Evolutionary conservation across 2,113 vertebrate genomes (phyloP).

Genomic region (Cromileptes altivelis): DNA sequence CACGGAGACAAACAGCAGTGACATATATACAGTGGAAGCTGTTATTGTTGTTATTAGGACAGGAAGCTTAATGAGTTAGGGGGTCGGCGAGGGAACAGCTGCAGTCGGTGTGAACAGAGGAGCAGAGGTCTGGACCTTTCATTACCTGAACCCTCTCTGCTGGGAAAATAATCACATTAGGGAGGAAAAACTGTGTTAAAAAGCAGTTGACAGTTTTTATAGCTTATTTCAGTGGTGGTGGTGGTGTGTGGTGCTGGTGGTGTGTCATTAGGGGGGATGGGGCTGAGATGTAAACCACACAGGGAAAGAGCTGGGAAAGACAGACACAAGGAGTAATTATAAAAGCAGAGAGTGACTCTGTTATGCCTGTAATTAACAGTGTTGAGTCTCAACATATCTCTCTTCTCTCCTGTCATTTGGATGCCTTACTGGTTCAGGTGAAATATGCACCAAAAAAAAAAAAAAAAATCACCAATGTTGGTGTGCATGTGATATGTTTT

Average conservation of each 20-base stretch:
- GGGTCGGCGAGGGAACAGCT: conserved; percentile 32
- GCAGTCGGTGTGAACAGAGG: conserved; percentile 28
- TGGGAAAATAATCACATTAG: conserved; percentile 46
- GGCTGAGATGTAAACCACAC: conserved; percentile 48
- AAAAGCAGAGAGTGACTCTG: conserved; percentile 49
- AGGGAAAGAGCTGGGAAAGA: conserved; percentile 47
- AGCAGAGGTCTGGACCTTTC: conserved; percentile 43
- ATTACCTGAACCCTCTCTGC: conserved; percentile 50
- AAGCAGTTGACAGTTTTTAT: conserved; percentile 58
- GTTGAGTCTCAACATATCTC: conserved; percentile 47
- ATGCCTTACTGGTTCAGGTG: conserved; percentile 37
- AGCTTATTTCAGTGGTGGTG: conserved; percentile 36
- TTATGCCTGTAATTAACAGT: conserved; percentile 68
- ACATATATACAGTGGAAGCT: background rate
- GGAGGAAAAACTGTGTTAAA: conserved; percentile 35
- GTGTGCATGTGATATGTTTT: background rate
- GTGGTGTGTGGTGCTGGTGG: background rate
- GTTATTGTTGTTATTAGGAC: conserved; percentile 2
- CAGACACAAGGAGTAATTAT: conserved; percentile 61
- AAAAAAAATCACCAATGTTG: background rate
- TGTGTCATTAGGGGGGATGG: conserved; percentile 61
- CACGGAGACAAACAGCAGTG: too few relatives aligned
- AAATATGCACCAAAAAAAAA: background rate
- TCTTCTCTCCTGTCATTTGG: conserved; percentile 40
- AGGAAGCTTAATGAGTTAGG: conserved; percentile 4